A percentile compares a stretch with the other conserved stretches of the same genome.
Conservation (phyloP, 2,888 invertebrate species). For the Cantharis nigra region DNA sequence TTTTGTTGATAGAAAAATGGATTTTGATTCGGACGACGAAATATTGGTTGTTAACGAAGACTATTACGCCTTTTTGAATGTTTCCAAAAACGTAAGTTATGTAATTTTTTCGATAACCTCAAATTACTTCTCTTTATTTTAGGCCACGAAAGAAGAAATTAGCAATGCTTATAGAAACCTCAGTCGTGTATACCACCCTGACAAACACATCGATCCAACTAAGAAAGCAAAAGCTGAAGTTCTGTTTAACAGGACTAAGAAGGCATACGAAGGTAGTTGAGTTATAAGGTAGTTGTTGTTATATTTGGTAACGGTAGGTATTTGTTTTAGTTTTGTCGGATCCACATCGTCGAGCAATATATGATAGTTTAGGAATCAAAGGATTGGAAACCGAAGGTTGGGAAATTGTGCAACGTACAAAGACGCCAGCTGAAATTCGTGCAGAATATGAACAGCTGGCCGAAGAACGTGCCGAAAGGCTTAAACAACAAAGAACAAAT, state of each 20-base stretch:
- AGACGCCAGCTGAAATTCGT: constrained; percentile 93
- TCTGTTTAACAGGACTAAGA: constrained; percentile 90
- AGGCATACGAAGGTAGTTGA: constrained; percentile 86
- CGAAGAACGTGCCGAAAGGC: constrained; percentile 83
- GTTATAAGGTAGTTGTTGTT: background rate
- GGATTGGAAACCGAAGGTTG: constrained; percentile 94
- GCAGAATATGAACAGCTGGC: constrained; percentile 93
- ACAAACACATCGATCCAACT: constrained; percentile 86
- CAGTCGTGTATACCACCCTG: constrained; percentile 94
- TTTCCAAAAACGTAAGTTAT: constrained; percentile 76
- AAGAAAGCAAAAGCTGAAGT: constrained; percentile 88
- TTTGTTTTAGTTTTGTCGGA: constrained; percentile 77
- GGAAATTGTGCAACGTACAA: constrained; percentile 90
- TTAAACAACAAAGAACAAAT: constrained; percentile 88
- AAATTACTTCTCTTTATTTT: constrained; percentile 19
- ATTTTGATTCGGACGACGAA: constrained; percentile 70
- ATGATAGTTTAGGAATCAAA: constrained; percentile 86
- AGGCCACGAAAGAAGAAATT: constrained; percentile 94
- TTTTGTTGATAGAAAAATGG: constrained; percentile 56
- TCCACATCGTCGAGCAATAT: constrained; percentile 92
- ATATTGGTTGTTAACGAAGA: constrained; percentile 73
- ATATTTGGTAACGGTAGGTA: background rate
- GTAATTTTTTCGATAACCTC: background rate
- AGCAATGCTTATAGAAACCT: constrained; percentile 89
- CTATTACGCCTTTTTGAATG: constrained; percentile 86